Conservation (phyloP, 1,140 invertebrate species). For the Limonius californicus region DNA sequence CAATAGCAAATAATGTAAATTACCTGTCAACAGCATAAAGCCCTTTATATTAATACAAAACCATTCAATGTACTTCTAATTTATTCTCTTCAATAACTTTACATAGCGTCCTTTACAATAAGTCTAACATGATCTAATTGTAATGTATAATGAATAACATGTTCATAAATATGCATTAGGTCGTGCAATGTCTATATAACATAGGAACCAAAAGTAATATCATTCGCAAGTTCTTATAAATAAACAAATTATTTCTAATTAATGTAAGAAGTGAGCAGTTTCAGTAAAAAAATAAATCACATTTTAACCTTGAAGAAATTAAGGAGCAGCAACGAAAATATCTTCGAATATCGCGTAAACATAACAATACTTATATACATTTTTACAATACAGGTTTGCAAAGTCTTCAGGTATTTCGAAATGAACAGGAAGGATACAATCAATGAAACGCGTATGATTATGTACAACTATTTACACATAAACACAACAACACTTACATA, state of each 20-base stretch:
- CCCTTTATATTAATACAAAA: background rate
- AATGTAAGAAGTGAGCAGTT: background rate
- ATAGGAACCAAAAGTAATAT: constrained; percentile 13
- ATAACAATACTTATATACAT: constrained; percentile 8
- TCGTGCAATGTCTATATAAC: constrained; percentile 6
- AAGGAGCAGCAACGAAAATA: no score
- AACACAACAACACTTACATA: background rate
- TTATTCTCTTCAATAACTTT: constrained; percentile 10
- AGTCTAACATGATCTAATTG: constrained; percentile 14
- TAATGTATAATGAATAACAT: constrained; percentile 14
- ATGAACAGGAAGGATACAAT: background rate
- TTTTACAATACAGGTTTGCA: background rate
- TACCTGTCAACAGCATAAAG: background rate
- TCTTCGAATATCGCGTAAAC: no score
- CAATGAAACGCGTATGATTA: constrained; percentile 3
- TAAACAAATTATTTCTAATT: background rate
- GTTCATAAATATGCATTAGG: constrained; percentile 9
- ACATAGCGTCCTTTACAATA: constrained; percentile 12
- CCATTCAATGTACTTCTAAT: background rate
- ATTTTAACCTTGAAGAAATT: no score
- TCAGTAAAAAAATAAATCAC: background rate
- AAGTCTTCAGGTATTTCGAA: no score
- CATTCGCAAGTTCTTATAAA: background rate
- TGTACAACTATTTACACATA: constrained; percentile 3
- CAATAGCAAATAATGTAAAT: background rate